phyloP scores from a whole-genome alignment of 2,888 invertebrate genomes.

The Nomada flava region DNA sequence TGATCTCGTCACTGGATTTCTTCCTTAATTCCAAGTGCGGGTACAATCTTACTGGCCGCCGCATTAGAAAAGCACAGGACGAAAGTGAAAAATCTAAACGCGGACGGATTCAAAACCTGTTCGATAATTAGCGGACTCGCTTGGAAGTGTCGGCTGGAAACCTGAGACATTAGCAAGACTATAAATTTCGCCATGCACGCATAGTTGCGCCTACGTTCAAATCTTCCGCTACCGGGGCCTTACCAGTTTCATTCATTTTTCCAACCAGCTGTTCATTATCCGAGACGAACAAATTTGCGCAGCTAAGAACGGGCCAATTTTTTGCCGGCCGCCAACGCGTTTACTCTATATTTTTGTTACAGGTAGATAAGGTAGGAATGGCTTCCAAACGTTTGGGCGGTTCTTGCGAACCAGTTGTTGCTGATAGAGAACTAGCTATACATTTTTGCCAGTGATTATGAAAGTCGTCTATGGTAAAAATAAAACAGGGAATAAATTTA shows the following conservation, averaged over 20 bases:
- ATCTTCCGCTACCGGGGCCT: constrained; percentile 42
- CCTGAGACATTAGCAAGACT: constrained; percentile 30
- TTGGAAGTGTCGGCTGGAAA: constrained; percentile 38
- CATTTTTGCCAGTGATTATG: no score
- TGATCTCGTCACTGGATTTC: constrained; percentile 1
- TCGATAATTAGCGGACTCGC: constrained; percentile 53
- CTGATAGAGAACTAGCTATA: not conserved
- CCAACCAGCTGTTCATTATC: constrained; percentile 12
- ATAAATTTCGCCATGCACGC: constrained; percentile 40
- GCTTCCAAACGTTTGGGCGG: not conserved
- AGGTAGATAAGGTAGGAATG: not conserved
- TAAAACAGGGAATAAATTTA: no score
- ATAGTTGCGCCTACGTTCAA: not conserved
- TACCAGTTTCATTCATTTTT: constrained; percentile 21
- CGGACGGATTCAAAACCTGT: constrained; percentile 35
- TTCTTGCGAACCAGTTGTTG: not conserved
- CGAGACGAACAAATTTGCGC: constrained; percentile 13
- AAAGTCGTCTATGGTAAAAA: no score
- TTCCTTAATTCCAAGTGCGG: not conserved
- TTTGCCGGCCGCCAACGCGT: not conserved
- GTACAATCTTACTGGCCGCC: not conserved
- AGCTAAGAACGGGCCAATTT: not conserved
- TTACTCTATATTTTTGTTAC: not conserved
- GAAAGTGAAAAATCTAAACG: constrained; percentile 41
- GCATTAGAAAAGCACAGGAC: not conserved